Conservation (phyloP, 2,113 vertebrate species). For the Heterotis niloticus region DNA sequence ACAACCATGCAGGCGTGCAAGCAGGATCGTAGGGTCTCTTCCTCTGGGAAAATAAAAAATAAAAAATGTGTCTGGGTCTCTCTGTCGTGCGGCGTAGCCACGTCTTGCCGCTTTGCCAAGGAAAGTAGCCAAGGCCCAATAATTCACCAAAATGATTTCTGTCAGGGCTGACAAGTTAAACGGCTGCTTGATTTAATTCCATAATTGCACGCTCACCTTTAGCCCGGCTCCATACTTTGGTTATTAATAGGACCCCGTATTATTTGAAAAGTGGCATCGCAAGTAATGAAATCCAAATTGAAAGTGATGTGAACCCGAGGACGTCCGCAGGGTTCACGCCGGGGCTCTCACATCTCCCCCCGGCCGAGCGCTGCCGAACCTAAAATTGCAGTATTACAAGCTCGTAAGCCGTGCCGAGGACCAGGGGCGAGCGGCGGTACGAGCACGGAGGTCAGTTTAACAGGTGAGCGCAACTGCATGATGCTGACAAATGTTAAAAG, state of each 20-base stretch:
- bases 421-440: constrained; percentile 16
- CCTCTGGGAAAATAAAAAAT: constrained; percentile 11
- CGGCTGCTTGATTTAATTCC: constrained; percentile 64
- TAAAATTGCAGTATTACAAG: constrained; percentile 32
- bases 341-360: constrained; percentile 26
- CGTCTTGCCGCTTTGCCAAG: constrained; percentile 40
- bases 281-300: constrained; percentile 64
- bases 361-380: constrained; percentile 34
- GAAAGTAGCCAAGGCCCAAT: constrained; percentile 55
- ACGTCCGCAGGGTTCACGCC: background rate
- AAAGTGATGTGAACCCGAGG: constrained; percentile 55
- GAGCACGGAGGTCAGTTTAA: background rate
- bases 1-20: constrained; percentile 17
- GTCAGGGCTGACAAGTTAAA: constrained; percentile 68
- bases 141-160: constrained; percentile 70
- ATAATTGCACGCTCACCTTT: constrained; percentile 67
- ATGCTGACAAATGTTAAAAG: background rate
- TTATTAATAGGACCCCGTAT: constrained; percentile 62
- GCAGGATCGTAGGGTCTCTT: constrained; percentile 29
- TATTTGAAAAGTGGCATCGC: constrained; percentile 56
- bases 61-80: no score
- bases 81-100: constrained; percentile 27
- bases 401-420: constrained; percentile 9
- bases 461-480: background rate
- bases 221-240: constrained; percentile 59